Evolutionary conservation across 2,888 invertebrate genomes (phyloP), one percentile per base, ranked within the genome.

Genomic region (Laspeyria flexula): DNA sequence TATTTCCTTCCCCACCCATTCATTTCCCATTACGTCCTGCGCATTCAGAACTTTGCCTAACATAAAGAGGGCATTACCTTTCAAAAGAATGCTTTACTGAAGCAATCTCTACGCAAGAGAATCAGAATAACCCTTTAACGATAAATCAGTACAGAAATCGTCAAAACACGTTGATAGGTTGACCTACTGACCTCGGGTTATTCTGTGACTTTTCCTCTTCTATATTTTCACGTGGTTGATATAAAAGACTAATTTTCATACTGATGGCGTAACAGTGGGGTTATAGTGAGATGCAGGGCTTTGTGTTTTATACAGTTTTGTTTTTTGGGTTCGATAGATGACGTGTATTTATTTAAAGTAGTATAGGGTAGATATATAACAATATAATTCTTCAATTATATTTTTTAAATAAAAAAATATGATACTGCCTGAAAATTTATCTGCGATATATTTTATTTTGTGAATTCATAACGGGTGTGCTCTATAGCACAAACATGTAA

Each of bases 181-280:
- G 55, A 63, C 59, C 67, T 52, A 67, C 44, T 67, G 52, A 63
- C 64, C 67, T 47, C 7, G 34, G 3, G n/a, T 35, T 13, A 21
- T 37, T 37, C 15, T n/a, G 41, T 5, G 1, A 11, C 11, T 11
- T 29, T 29, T 5, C 11, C 29, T 11, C 13, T 30, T 5, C 5
- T 7, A 31, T 31, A 13, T 31, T 31, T 1, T 15, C 13, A 13
- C 31, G 29, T 29, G 13, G 7, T 5, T 6, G 13, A 31, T 9
- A 13, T 31, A 11, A 31, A 30, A 12, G 2, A 30, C 11, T 13
- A 1, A 13, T 31, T 31, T 31, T 31, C 13, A 13, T 31, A 15
- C 15, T 13, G 12, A 31, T 12, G 15, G 5, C 1, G 5, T 31
- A 9, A 15, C 13, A 0, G 12, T 31, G 31, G 13, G 5, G 13